Evolutionary conservation across 2,113 vertebrate species (phyloP).

Genomic region (Sakesphorus luctuosus): DNA sequence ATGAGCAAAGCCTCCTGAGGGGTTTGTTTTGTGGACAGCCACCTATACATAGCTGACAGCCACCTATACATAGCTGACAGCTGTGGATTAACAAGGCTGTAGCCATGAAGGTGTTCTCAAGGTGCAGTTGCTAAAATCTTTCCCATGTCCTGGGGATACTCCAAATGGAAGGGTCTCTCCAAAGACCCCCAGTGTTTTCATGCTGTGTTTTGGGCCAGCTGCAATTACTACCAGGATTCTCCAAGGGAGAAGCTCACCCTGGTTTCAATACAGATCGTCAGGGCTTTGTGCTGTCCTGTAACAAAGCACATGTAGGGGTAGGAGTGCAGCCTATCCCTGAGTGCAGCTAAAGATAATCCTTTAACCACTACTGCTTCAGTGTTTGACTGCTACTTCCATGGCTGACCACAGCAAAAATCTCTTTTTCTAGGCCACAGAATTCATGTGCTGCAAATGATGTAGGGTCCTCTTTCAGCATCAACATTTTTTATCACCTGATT

Average conservation of each 20-base stretch:
- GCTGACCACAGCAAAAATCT: background rate
- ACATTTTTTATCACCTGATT: background rate
- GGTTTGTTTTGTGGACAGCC: background rate
- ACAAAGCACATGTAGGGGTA: background rate
- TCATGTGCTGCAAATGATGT: background rate
- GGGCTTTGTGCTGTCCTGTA: background rate
- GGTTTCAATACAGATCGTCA: background rate
- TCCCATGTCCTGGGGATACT: background rate
- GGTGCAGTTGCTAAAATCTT: background rate
- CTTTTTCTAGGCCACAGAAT: background rate
- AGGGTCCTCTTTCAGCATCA: background rate
- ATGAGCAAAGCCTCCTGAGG: background rate
- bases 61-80: background rate
- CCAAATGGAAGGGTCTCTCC: background rate
- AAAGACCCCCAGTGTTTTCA: background rate
- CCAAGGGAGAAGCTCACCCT: background rate
- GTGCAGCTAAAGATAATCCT: background rate
- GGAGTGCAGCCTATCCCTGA: background rate
- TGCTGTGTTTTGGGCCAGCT: background rate
- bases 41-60: background rate
- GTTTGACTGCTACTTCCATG: background rate
- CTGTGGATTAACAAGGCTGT: background rate
- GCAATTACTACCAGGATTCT: fast-evolving
- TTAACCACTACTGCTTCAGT: background rate
- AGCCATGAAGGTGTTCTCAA: background rate